These are phyloP conservation scores for Oryzias melastigma DNA, from an alignment of 2,113 vertebrate genomes.

Conservation along the genomic window DNA sequence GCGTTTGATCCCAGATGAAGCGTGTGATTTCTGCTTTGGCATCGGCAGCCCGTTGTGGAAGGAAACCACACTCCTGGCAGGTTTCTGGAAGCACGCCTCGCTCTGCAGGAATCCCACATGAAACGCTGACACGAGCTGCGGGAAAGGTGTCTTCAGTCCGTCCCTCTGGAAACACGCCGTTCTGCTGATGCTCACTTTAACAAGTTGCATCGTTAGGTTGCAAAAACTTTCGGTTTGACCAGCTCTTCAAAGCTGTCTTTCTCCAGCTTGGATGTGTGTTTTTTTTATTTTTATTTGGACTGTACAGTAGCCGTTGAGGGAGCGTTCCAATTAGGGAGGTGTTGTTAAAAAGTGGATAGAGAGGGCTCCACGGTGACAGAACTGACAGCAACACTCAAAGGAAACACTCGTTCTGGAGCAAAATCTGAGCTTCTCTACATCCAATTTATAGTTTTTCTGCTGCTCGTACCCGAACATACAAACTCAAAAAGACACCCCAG, in stretches of 20 bases:
- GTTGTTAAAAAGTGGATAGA: conserved; percentile 50
- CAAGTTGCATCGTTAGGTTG: conserved; percentile 17
- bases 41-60: conserved; percentile 1
- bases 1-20: conserved; percentile 35
- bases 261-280: conserved; percentile 15
- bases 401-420: conserved; percentile 47
- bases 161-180: not conserved
- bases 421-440: conserved; percentile 15
- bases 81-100: conserved; percentile 24
- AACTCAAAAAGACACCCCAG: not conserved
- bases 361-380: conserved; percentile 35
- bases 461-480: conserved; percentile 16
- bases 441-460: conserved; percentile 38
- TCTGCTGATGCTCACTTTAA: conserved; percentile 15
- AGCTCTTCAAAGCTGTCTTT: conserved; percentile 3
- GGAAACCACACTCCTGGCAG: conserved; percentile 9
- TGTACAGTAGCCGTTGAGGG: conserved; percentile 29
- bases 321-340: conserved; percentile 56
- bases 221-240: conserved; percentile 10
- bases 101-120: conserved; percentile 4
- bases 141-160: conserved; percentile 4
- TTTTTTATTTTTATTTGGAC: conserved; percentile 25
- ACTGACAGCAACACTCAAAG: conserved; percentile 53
- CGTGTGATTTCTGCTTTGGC: not conserved
- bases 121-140: not conserved